A percentile compares a stretch with the other conserved stretches of the same genome.
Conservation (phyloP, 1,140 invertebrate genomes). For the Holotrichia oblita region DNA sequence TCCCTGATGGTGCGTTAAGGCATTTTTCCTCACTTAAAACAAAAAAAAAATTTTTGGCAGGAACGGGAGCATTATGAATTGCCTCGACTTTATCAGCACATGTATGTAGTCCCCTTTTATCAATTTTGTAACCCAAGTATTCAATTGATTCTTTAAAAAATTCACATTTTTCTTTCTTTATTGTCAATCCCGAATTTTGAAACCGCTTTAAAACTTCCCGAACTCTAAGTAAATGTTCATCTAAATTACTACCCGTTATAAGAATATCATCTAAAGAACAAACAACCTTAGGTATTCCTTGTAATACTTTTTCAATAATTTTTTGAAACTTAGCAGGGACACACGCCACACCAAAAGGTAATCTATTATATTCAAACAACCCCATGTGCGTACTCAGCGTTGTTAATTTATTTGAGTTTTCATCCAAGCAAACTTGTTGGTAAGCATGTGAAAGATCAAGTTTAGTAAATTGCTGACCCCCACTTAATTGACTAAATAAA, state of each 20-base stretch:
- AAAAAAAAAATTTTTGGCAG: too few relatives aligned
- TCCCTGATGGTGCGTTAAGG: too few relatives aligned
- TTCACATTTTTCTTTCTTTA: constrained; percentile 40
- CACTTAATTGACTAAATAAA: constrained; percentile 47
- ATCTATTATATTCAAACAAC: constrained; percentile 55
- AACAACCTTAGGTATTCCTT: constrained; percentile 43
- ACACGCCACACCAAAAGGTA: constrained; percentile 56
- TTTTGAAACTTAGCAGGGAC: constrained; percentile 51
- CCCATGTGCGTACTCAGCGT: constrained; percentile 57
- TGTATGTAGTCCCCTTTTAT: constrained; percentile 36
- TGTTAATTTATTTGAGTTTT: constrained; percentile 51
- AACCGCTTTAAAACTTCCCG: constrained; percentile 20
- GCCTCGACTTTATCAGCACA: constrained; percentile 49
- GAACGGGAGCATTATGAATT: constrained; percentile 49
- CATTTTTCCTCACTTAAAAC: too few relatives aligned
- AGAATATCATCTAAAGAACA: constrained; percentile 50
- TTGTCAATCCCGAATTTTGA: constrained; percentile 11
- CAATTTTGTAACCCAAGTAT: constrained; percentile 31
- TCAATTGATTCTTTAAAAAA: constrained; percentile 26
- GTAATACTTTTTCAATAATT: constrained; percentile 49
- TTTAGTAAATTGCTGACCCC: constrained; percentile 51
- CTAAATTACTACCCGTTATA: constrained; percentile 38
- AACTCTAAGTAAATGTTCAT: constrained; percentile 19
- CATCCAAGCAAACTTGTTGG: constrained; percentile 53
- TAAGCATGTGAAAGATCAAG: constrained; percentile 57